These are phyloP conservation scores for Caenorhabditis latens DNA, from an alignment of 1,140 invertebrate species.

Conservation along the genomic window DNA sequence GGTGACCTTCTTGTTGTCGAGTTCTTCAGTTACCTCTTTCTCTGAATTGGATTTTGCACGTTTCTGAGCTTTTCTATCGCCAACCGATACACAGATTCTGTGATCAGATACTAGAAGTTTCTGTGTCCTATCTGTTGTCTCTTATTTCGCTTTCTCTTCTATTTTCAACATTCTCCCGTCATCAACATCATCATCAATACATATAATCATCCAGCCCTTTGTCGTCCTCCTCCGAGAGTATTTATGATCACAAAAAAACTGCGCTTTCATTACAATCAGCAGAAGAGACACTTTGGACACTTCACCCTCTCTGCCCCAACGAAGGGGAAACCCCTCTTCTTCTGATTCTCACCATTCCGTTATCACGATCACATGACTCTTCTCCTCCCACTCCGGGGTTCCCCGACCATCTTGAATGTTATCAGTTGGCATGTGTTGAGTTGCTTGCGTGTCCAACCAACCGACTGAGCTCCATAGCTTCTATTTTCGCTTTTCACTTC, in stretches of 20 bases:
- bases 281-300: background rate
- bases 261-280: background rate
- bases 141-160: background rate
- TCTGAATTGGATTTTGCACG: too few relatives aligned
- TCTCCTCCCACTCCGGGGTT: background rate
- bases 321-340: slow-evolving; percentile 21
- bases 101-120: background rate
- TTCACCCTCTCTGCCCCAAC: too few relatives aligned
- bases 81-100: too few relatives aligned
- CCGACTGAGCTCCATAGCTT: too few relatives aligned
- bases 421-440: slow-evolving; percentile 1
- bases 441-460: too few relatives aligned
- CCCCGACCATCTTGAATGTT: background rate
- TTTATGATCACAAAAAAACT: background rate
- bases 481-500: too few relatives aligned
- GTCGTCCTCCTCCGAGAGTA: background rate
- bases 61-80: too few relatives aligned
- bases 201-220: background rate
- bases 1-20: too few relatives aligned
- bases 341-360: background rate
- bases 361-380: slow-evolving; percentile 51
- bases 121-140: background rate
- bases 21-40: too few relatives aligned
- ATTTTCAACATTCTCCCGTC: background rate
- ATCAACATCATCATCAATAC: too few relatives aligned